These are phyloP conservation scores for Drosophila gunungcola DNA, from an alignment of 1,140 invertebrate species.

Conservation along the genomic window DNA sequence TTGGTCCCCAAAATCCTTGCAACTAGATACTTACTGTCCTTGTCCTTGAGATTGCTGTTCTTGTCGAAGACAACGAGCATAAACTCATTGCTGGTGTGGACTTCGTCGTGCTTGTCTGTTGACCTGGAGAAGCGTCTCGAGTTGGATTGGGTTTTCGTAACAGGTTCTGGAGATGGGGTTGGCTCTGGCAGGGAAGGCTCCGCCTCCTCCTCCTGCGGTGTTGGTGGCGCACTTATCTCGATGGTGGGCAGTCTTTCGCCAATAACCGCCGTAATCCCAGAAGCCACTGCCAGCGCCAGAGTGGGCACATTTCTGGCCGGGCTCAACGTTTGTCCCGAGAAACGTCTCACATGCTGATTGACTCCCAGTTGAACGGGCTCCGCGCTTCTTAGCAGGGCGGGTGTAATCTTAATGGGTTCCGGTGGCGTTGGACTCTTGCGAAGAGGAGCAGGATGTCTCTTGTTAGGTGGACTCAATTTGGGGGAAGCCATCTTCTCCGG, in stretches of 20 bases:
- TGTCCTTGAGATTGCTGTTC: slow-evolving; percentile 85
- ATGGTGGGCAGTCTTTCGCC: slow-evolving; percentile 69
- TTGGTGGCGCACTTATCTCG: slow-evolving; percentile 78
- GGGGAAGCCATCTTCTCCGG: slow-evolving; percentile 14
- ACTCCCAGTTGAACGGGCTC: slow-evolving; percentile 76
- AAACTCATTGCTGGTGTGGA: slow-evolving; percentile 88
- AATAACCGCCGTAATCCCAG: slow-evolving; percentile 50
- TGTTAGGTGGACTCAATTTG: slow-evolving; percentile 45
- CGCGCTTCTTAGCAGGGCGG: slow-evolving; percentile 69
- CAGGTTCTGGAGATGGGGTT: slow-evolving; percentile 16
- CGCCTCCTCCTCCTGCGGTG: slow-evolving; percentile 13
- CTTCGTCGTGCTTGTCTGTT: slow-evolving; percentile 78
- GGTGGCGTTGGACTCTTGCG: slow-evolving; percentile 75
- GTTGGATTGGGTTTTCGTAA: background rate
- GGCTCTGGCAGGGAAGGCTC: slow-evolving; percentile 2
- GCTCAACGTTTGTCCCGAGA: slow-evolving; percentile 65
- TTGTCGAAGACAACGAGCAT: slow-evolving; percentile 91
- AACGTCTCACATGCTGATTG: slow-evolving; percentile 74
- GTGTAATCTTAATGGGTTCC: slow-evolving; percentile 66
- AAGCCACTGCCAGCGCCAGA: slow-evolving; percentile 72
- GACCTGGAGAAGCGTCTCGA: slow-evolving; percentile 38
- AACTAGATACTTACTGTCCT: slow-evolving; percentile 83
- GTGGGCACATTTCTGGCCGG: slow-evolving; percentile 75
- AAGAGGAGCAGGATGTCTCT: slow-evolving; percentile 32
- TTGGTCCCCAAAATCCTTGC: background rate